Evolutionary conservation across 2,113 vertebrate species (phyloP), one percentile per base, ranked within the genome.

Genomic region (Otus sunia): DNA sequence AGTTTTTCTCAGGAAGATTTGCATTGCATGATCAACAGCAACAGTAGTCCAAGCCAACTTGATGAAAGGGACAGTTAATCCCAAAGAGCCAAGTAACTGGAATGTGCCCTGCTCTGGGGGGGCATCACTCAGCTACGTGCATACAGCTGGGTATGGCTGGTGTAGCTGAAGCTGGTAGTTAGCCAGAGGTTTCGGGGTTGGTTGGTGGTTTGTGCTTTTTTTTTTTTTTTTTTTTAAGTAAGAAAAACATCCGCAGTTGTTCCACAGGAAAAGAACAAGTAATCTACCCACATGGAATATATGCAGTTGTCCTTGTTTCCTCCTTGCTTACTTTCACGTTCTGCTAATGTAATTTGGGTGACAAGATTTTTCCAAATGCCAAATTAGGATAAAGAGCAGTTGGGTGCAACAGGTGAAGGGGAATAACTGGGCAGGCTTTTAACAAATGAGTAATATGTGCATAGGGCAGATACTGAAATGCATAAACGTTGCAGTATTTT

Each of bases 31-130:
- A 92, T 88, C 84, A 91, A 88, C 85, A 93, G 83, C 86, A 58
- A 52, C 69, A 30, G 84, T 81, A 84, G 66, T 66, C 74, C 66
- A 87, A 83, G 96, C 75, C 80, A 96, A 53, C 6, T 5, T 90
- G 66, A 94, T 93, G 89, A 83, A 96, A 96, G 83, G 94, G 77
- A 96, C 95, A 95, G 93, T 94, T 97, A 97, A 97, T 97, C 95
- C 91, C 87, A 92, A 97, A 91, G 62, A 95, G 68, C 49, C 75
- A 92, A 96, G 76, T 45, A 58, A 41, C 45, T 90, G 88, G 92
- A 95, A 96, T 83, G 90, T 95, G 84, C 74, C 69, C 64, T 60
- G 92, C 85, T 90, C n/a, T 47, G 67, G 9, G n/a, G 23, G 63
- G 71, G 43, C 66, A 94, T 90, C 59, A 27, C 50, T 83, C 88